Base-by-base conservation (phyloP, 1,140 invertebrate species). In the Dinoponera quadriceps region DNA sequence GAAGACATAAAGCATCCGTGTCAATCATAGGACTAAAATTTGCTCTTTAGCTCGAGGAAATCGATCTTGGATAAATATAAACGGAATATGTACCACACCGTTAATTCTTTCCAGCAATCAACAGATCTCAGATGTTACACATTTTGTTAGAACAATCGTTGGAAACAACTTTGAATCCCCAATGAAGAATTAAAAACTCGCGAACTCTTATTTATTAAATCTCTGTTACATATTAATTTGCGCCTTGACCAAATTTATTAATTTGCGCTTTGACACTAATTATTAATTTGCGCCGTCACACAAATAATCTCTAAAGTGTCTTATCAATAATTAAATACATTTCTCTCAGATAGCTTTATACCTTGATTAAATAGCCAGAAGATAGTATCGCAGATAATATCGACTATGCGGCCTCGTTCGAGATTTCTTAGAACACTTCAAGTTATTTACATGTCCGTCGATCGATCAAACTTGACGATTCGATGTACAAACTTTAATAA, bases 361-460 rank as follows among this genome's bases (percentile, higher is more conserved):
- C 78, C 78, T 82, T 49, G 25, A 62, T 74, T 44, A 38, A 0
- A 27, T 60, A 44, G n/a, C n/a, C n/a, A 9, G 48, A 16, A 69
- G 13, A 38, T 33, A 27, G 18, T 71, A 2, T 18, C 7, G 14
- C 25, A 20, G 38, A 22, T 55, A 5, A 20, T n/a, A 63, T 14
- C 20, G n/a, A 55, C 11, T 22, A 29, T 38, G 33, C 65, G 27
- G 60, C 44, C 14, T 51, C 44, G 14, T 16, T 33, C 33, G 4
- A 9, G 18, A 3, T 77, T 25, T 65, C 16, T 14, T 20, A 18
- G 20, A 49, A 9, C 22, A 77, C n/a, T 25, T 60, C 25, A 16
- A 0, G 48, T 25, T 11, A 51, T 57, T 74, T 51, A 48, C 49
- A 54, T 14, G 63, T 82, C 16, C 48, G 54, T 74, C 74, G n/a